phyloP scores from a whole-genome alignment of 1,140 invertebrate species.

The Drosophila pruinosa region DNA sequence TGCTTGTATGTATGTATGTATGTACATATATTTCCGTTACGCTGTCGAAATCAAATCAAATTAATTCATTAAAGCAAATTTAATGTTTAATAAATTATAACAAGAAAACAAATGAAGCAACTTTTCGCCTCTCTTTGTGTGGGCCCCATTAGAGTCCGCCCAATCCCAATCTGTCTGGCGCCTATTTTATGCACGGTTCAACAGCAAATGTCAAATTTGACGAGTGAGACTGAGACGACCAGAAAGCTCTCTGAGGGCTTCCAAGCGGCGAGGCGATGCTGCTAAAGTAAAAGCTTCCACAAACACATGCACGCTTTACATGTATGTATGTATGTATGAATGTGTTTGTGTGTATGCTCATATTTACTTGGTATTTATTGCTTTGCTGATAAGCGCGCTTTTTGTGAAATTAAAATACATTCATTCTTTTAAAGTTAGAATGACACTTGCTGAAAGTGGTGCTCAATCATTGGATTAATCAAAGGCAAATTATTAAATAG shows the following conservation, averaged over 20 bases:
- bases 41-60: slow-evolving; percentile 71
- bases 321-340: neutral
- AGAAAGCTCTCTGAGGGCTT: slow-evolving; percentile 15
- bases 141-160: neutral
- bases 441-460: slow-evolving; percentile 14
- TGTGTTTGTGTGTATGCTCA: neutral
- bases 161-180: slow-evolving; percentile 68
- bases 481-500: too few species aligned
- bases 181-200: slow-evolving; percentile 75
- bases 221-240: slow-evolving; percentile 31
- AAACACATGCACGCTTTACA: neutral
- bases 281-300: slow-evolving; percentile 14
- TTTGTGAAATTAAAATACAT: slow-evolving; percentile 10
- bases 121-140: slow-evolving; percentile 1
- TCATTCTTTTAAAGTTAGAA: neutral
- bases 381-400: slow-evolving; percentile 23
- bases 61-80: slow-evolving; percentile 77
- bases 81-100: slow-evolving; percentile 76
- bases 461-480: neutral
- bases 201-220: slow-evolving; percentile 76
- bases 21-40: slow-evolving; percentile 43
- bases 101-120: slow-evolving; percentile 60
- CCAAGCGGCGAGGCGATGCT: neutral
- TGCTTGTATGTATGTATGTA: neutral
- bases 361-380: too few species aligned